These are phyloP conservation scores for Mormyrus hasselquistii DNA, from an alignment of 2,797 vertebrate genomes.

Conservation along the genomic window DNA sequence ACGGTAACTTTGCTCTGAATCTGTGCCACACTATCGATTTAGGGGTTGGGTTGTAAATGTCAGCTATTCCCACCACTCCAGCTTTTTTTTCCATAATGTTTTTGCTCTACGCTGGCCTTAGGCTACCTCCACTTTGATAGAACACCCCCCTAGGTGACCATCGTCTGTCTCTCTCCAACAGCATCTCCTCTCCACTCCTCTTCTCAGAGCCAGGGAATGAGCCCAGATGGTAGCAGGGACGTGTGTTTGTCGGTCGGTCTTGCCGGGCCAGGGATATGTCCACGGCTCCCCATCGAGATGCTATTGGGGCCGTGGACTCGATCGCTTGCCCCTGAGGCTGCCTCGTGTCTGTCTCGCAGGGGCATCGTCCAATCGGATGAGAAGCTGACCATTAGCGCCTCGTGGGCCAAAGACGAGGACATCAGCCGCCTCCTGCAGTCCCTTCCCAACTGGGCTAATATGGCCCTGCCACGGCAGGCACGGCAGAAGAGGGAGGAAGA, in stretches of 20 bases:
- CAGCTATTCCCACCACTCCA: background rate
- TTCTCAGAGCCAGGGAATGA: background rate
- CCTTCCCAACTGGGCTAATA: constrained; percentile 90
- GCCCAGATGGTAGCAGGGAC: background rate
- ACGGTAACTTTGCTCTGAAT: background rate
- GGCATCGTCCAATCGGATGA: constrained; percentile 86
- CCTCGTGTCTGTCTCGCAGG: constrained; percentile 48
- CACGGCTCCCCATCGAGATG: background rate
- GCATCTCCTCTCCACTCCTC: background rate
- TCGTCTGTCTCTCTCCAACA: background rate
- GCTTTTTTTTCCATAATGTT: background rate
- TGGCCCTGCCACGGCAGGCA: constrained; percentile 85
- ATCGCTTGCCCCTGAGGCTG: background rate
- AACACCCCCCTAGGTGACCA: background rate
- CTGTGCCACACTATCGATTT: background rate
- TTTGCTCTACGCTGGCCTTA: background rate
- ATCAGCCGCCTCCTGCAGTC: constrained; percentile 93
- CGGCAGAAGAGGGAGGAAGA: constrained; percentile 95
- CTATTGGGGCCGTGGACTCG: background rate
- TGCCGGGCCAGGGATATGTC: background rate
- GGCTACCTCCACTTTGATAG: background rate
- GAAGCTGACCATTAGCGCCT: constrained; percentile 91
- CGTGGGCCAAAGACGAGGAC: constrained; percentile 97
- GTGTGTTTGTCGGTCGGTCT: background rate
- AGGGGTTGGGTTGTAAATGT: background rate